These are phyloP conservation scores for Eidolon dupreanum DNA, from an alignment of 2,797 vertebrate genomes.

Conservation along the genomic window DNA sequence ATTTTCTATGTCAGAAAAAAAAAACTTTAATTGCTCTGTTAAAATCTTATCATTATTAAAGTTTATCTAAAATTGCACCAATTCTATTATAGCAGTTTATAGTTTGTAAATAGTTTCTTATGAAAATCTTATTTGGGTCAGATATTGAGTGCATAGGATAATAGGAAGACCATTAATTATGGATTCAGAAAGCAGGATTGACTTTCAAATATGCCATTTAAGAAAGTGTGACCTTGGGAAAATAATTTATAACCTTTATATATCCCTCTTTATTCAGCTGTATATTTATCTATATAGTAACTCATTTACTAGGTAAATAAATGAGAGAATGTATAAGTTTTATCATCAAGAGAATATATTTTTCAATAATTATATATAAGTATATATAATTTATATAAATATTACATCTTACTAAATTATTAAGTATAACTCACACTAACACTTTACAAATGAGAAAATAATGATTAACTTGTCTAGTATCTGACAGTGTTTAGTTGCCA, in stretches of 20 bases:
- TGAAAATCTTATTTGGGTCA: background rate
- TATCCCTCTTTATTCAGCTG: background rate
- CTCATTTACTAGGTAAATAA: background rate
- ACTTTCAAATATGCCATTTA: background rate
- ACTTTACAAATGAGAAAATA: background rate
- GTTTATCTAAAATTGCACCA: background rate
- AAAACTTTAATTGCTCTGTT: background rate
- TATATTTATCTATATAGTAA: background rate
- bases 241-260: background rate
- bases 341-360: background rate
- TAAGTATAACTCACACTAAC: background rate
- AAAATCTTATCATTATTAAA: conserved; percentile 5
- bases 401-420: background rate
- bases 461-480: background rate
- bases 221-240: background rate
- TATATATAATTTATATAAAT: background rate
- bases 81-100: background rate
- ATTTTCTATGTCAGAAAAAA: background rate
- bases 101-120: background rate
- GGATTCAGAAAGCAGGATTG: background rate
- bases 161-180: background rate
- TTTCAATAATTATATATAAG: background rate
- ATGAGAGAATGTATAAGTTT: background rate
- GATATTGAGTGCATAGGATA: background rate
- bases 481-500: background rate